Percentiles rank a stretch among this genome's conserved stretches.
phyloP scores from a whole-genome alignment of 2,113 vertebrate species.

The Cavia porcellus region DNA sequence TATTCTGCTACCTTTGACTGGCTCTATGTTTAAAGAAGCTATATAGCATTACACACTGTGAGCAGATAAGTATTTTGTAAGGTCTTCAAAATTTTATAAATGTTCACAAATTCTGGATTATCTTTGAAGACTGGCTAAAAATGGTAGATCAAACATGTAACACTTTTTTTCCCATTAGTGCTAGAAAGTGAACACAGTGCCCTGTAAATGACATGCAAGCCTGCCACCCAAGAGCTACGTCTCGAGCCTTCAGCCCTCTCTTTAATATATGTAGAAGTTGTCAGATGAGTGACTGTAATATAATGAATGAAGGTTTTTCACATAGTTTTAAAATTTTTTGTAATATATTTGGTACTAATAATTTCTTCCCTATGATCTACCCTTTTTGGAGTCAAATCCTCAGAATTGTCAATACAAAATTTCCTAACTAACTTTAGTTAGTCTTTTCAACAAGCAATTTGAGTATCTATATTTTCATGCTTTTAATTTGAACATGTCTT shows the following conservation, averaged over 20 bases:
- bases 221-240: background rate
- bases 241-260: background rate
- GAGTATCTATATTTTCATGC: background rate
- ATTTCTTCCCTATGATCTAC: background rate
- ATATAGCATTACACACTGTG: background rate
- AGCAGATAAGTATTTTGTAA: background rate
- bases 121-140: background rate
- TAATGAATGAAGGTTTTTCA: background rate
- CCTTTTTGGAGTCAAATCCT: background rate
- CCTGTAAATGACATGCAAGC: background rate
- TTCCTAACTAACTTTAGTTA: background rate
- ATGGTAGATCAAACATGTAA: background rate
- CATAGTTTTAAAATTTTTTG: background rate
- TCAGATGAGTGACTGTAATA: background rate
- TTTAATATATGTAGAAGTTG: background rate
- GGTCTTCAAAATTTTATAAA: background rate
- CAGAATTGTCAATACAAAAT: background rate
- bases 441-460: constrained; percentile 7
- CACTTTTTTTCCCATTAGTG: too few relatives aligned
- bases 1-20: background rate
- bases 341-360: background rate
- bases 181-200: background rate
- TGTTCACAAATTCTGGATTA: background rate
- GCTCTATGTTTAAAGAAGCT: background rate
- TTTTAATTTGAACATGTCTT: background rate